phyloP scores from a whole-genome alignment of 2,797 vertebrate species.

The Anguilla obscura region DNA sequence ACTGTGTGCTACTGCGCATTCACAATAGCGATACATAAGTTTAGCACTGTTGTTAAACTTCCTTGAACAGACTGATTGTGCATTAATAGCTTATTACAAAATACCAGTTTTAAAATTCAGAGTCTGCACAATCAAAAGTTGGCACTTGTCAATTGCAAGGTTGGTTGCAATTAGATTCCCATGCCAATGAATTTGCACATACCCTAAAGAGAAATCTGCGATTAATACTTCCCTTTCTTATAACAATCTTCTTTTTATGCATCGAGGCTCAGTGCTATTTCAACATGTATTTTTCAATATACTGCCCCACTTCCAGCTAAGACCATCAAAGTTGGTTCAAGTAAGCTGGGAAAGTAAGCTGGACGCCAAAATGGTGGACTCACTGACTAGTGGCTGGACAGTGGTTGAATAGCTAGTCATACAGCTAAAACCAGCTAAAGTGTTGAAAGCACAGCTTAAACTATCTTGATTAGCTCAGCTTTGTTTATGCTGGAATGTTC shows the following conservation, averaged over 20 bases:
- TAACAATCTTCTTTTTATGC: not conserved
- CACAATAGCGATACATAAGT: not conserved
- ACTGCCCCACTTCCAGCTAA: not conserved
- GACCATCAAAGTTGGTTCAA: not conserved
- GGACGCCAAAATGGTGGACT: no score
- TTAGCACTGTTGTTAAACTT: not conserved
- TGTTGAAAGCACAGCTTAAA: not conserved
- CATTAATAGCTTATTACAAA: not conserved
- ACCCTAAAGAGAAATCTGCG: not conserved
- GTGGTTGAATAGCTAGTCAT: not conserved
- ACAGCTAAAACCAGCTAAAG: no score
- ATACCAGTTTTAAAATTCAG: not conserved
- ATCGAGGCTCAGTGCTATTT: conserved; percentile 13
- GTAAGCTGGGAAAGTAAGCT: not conserved
- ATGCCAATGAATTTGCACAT: not conserved
- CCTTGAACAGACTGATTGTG: conserved; percentile 5
- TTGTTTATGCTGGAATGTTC: not conserved
- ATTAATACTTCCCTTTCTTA: not conserved
- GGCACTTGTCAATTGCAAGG: conserved; percentile 7
- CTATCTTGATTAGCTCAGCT: not conserved
- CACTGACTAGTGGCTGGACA: not conserved
- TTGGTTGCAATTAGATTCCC: not conserved
- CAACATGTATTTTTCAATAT: conserved; percentile 9
- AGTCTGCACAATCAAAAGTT: not conserved
- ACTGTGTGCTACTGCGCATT: not conserved